These are phyloP conservation scores for Sterrhoptilus dennistouni DNA, from an alignment of 2,113 vertebrate species.

Conservation along the genomic window DNA sequence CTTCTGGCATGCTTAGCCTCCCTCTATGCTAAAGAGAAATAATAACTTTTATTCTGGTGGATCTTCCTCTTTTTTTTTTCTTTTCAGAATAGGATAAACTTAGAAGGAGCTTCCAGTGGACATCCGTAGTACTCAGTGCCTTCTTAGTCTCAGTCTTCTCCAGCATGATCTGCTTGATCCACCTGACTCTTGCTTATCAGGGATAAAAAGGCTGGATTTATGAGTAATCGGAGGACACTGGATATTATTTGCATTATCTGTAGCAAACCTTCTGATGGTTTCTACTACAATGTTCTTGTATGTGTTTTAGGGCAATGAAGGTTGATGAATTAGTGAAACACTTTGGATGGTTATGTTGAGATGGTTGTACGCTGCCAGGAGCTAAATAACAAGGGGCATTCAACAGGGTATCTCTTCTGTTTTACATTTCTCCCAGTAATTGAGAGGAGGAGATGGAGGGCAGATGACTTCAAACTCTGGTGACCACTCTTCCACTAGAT, in stretches of 20 bases:
- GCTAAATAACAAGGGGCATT: not conserved
- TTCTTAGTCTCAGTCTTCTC: not conserved
- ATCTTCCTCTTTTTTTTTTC: not conserved
- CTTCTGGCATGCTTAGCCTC: not conserved
- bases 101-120: not conserved
- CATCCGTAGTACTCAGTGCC: not conserved
- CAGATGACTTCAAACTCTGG: not conserved
- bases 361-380: not conserved
- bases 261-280: not conserved
- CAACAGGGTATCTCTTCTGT: not conserved
- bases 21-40: not conserved
- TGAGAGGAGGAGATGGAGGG: rapidly evolving
- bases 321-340: not conserved
- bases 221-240: not conserved
- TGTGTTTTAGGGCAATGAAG: not conserved
- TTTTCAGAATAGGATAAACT: not conserved
- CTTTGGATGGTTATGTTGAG: not conserved
- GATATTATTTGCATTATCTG: not conserved
- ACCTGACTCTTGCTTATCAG: not conserved
- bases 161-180: not conserved
- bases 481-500: not conserved
- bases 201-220: not conserved
- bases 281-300: not conserved
- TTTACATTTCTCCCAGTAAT: not conserved
- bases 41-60: not conserved